Base-by-base conservation (phyloP, 2,888 invertebrate species). In the Lepidocyrtinus sp. region DNA sequence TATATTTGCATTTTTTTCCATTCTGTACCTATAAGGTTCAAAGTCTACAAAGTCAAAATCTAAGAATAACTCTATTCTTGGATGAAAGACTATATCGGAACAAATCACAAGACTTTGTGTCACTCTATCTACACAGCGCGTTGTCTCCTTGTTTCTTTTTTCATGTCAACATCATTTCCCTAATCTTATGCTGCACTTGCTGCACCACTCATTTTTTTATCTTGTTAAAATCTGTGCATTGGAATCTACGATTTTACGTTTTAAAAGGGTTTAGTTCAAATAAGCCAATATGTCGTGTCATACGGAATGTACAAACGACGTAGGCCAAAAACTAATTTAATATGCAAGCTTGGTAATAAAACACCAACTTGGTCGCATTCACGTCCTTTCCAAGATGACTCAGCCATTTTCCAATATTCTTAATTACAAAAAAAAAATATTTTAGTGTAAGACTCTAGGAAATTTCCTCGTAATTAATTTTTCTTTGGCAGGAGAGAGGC, bases 21-120 rank as follows among this genome's bases (percentile, higher is more conserved):
- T 45, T 19, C 3, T 21, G 9, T 15, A 1, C 25, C 24, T 71
- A 63, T 64, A 64, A 71, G 59, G 76, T 76, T 76, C 70, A 76
- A 76, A 76, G 76, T 76, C 76, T 76, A 75, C 26, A 62, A 17
- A 55, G 55, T 15, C 15, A 55, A 55, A n/a, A 55, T 55, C 55
- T 55, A 55, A 55, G 55, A 55, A 55, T 55, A 55, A 55, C 7
- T n/a, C n/a, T 55, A 55, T 55, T 55, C 55, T 55, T 55, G 55
- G 55, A 55, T 55, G 55, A 17, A 55, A 12, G 55, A 63, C 72
- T 75, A 76, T 50, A 76, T 63, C 63, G 70, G 76, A 65, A 76
- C 76, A 76, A 76, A 76, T 76, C 76, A 76, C 63, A 62, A n/a
- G 19, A 68, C 36, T 69, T 75, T 62, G 62, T 75, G 75, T 75